Base-by-base conservation (phyloP, 2,797 vertebrate species). In the Tokudaia tokunoshimensis region DNA sequence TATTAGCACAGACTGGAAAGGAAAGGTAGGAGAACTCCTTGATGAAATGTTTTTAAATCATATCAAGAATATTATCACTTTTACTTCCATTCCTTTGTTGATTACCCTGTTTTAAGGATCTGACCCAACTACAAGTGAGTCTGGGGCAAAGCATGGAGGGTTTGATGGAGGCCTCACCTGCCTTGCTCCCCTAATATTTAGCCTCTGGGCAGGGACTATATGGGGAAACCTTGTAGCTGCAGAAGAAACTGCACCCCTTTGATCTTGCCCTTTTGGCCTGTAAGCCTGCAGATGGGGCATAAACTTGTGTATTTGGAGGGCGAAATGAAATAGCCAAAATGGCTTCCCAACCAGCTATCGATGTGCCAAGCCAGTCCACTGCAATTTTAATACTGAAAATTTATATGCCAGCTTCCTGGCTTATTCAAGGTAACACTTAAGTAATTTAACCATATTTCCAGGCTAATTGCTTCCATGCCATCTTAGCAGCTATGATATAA, bases 361-460 rank as follows among this genome's bases (percentile, higher is more conserved):
- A 44, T 70, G 41, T 67, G 65, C 15, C 86, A 3, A 52, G 50
- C 70, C 44, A 19, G 81, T 72, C n/a, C 52, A 74, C 6, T 86
- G 80, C 74, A 86, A 96, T 95, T 87, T 96, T 67, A 94, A 96
- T 95, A 83, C 82, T 96, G 86, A 87, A 94, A 83, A 85, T 50
- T 20, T 10, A 29, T 89, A 44, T 84, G 47, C 93, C 82, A 87
- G 57, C 55, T 94, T 85, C 59, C 92, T 96, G 88, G 93, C 90
- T 94, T 95, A 81, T 96, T 96, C 97, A 95, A 92, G 91, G 76
- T 92, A 97, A 96, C 79, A 81, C 74, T 93, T 87, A 93, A 94
- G 92, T 97, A 93, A 97, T 97, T 96, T 90, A 96, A 84, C 95
- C 91, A 92, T 95, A 94, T 96, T 97, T 97, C 83, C 91, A 96